Evolutionary conservation across 2,113 vertebrate genomes (phyloP).

Genomic region (Myotis davidii): DNA sequence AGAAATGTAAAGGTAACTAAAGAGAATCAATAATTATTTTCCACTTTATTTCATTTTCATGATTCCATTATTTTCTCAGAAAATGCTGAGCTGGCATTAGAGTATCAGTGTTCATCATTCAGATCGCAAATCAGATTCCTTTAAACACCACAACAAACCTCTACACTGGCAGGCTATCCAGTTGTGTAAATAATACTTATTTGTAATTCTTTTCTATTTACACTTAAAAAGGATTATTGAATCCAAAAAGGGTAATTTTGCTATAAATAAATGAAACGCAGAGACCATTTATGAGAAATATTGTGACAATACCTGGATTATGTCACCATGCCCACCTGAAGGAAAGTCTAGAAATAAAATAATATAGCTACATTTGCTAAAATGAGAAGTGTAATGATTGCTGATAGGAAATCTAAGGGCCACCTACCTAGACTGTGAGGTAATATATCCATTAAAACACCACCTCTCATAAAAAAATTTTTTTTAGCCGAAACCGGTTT

Average conservation of each 20-base stretch:
- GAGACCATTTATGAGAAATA: background rate
- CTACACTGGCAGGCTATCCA: background rate
- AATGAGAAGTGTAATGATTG: background rate
- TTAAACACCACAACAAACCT: background rate
- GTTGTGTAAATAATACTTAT: background rate
- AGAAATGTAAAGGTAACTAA: background rate
- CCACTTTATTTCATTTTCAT: background rate
- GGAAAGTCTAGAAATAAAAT: background rate
- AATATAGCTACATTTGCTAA: background rate
- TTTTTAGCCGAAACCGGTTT: background rate
- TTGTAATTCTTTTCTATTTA: background rate
- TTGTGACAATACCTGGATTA: background rate
- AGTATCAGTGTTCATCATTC: background rate
- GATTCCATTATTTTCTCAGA: constrained; percentile 41
- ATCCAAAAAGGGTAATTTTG: constrained; percentile 32
- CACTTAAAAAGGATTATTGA: constrained; percentile 18
- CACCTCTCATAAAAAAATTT: background rate
- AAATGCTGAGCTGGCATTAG: background rate
- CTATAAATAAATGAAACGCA: constrained; percentile 12
- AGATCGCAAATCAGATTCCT: background rate
- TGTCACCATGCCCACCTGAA: background rate
- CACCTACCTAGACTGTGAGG: background rate
- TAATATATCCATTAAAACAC: background rate
- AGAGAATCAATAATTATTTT: constrained; percentile 28
- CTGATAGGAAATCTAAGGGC: background rate